Conservation (phyloP, 23 tunicate species). For the Phallusia fumigata region DNA sequence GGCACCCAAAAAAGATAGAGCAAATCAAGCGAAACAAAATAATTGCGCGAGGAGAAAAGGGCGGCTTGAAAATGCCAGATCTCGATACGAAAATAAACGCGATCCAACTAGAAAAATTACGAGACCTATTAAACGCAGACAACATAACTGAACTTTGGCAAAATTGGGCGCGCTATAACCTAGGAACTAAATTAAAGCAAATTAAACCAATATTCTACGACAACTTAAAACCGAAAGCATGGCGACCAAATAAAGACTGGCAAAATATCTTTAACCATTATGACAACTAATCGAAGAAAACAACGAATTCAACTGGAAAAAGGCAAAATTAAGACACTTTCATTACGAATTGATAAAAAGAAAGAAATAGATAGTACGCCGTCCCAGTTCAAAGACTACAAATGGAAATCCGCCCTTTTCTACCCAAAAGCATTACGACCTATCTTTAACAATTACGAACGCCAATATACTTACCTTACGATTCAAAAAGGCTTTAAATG, state of each 20-base stretch:
- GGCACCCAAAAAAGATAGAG: slow-evolving; percentile 20
- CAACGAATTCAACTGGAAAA: background rate
- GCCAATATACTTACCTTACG: background rate
- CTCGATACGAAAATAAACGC: background rate
- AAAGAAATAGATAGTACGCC: too few relatives aligned
- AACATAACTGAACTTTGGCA: background rate
- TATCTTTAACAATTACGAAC: background rate
- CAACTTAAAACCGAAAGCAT: background rate
- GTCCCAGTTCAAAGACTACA: background rate
- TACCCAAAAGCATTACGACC: background rate
- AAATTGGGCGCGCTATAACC: slow-evolving; percentile 2
- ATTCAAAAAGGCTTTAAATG: background rate
- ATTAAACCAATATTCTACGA: slow-evolving; percentile 5
- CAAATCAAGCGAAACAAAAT: background rate
- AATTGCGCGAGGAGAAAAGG: background rate
- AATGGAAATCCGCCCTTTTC: background rate
- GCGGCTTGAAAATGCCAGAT: slow-evolving; percentile 6
- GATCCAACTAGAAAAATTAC: background rate
- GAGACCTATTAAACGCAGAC: background rate
- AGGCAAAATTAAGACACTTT: background rate
- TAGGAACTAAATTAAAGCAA: slow-evolving; percentile 4
- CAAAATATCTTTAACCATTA: background rate
- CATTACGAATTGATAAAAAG: background rate
- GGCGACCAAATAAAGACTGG: background rate
- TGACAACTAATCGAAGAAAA: background rate